These are phyloP conservation scores for Lottia scabra DNA, from an alignment of 2,888 invertebrate genomes.

Conservation along the genomic window DNA sequence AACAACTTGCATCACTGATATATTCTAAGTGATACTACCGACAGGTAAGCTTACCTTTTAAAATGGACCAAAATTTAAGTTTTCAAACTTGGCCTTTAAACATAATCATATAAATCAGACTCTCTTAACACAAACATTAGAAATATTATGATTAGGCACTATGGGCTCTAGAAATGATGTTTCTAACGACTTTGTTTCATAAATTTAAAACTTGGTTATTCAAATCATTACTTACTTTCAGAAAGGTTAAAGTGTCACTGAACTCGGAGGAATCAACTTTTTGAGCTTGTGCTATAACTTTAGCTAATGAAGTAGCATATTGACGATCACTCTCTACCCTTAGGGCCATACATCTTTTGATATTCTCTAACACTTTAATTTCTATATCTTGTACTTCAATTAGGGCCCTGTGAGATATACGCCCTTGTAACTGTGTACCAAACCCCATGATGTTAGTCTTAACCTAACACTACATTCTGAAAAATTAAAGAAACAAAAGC, in stretches of 20 bases:
- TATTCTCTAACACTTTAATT: slow-evolving; percentile 89
- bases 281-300: slow-evolving; percentile 61
- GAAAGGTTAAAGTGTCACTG: slow-evolving; percentile 49
- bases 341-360: slow-evolving; percentile 86
- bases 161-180: no score
- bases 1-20: no score
- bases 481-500: background rate
- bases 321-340: slow-evolving; percentile 93
- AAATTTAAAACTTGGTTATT: no score
- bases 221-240: slow-evolving; percentile 45
- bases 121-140: no score
- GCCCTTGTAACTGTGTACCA: slow-evolving; percentile 86
- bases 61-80: no score
- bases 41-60: no score
- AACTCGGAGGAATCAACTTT: slow-evolving; percentile 56
- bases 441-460: slow-evolving; percentile 74
- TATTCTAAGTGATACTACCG: no score
- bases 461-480: background rate
- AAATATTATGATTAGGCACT: no score
- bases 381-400: slow-evolving; percentile 92
- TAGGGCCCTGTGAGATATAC: slow-evolving; percentile 90
- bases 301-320: slow-evolving; percentile 83
- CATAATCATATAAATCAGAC: no score
- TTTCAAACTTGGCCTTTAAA: no score
- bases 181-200: no score